Evolutionary conservation across 2,888 invertebrate species (phyloP), one percentile per base, ranked within the genome.

Genomic region (Odontomyia ornata): DNA sequence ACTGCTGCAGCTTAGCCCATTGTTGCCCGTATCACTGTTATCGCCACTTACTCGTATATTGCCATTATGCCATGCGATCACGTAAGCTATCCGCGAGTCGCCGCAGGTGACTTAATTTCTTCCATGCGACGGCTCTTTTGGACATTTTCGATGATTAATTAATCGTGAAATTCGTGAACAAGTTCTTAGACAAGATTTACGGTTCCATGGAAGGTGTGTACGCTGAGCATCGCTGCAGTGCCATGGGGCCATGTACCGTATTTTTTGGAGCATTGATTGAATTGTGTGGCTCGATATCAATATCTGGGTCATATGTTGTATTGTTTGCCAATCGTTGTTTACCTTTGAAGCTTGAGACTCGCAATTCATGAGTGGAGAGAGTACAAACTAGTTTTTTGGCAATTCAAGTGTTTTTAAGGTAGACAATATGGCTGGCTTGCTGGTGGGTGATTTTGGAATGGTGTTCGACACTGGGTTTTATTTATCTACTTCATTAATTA

Each of bases 71-170:
- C 69, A 69, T 25, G 36, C 15, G 65, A 46, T 69, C 69, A 69
- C 69, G 69, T 69, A 69, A 69, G 47, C 69, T 69, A 23, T 3
- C 36, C 21, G 28, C 15, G 43, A 1, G 46, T 11, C 62, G 25
- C n/a, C 56, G 21, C 73, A 73, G 73, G 57, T 73, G 73, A 73
- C 57, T 73, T 73, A 57, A 73, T 60, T 73, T 60, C 60, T 21
- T 56, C 36, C 52, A 25, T 27, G 73, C 18, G 47, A 21, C 36
- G 43, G 67, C 60, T 36, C 57, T 36, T 36, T 60, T 30, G 73
- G 56, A 73, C 43, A 73, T 57, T 36, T 73, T 60, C 28, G 25
- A 56, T 73, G 60, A 73, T 73, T 73, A 60, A 73, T 73, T 73
- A 73, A 73, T 57, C 56, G 36, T 15, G 47, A 69, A 43, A 65